Evolutionary conservation across 2,888 invertebrate genomes (phyloP).

Genomic region (Prosopocoilus inquinatus): DNA sequence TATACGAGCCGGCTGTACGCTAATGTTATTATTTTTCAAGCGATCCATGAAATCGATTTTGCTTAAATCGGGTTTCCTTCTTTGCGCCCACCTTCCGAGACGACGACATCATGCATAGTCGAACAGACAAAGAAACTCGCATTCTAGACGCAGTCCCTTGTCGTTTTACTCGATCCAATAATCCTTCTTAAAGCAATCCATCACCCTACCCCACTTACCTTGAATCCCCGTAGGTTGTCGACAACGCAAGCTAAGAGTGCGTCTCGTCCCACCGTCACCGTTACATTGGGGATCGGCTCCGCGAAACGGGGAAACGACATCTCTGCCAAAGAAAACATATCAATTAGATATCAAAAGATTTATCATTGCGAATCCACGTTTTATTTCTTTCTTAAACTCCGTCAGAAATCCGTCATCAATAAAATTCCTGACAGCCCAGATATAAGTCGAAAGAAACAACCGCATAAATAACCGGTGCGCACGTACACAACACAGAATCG

Average conservation of each 20-base stretch:
- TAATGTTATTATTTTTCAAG: conserved; percentile 47
- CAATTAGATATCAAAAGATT: background rate
- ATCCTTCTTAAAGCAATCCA: conserved; percentile 41
- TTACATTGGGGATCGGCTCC: conserved; percentile 86
- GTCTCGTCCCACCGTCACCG: conserved; percentile 83
- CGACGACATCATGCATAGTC: conserved; percentile 24
- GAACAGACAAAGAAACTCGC: conserved; percentile 44
- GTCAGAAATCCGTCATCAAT: too few relatives aligned
- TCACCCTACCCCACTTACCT: conserved; percentile 59
- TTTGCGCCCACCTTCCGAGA: background rate
- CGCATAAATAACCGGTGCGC: too few relatives aligned
- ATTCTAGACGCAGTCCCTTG: conserved; percentile 38
- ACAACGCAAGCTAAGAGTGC: conserved; percentile 86
- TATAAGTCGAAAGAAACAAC: too few relatives aligned
- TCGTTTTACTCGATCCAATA: conserved; percentile 44
- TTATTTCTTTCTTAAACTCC: too few relatives aligned
- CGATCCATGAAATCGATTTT: conserved; percentile 39
- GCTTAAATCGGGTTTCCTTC: conserved; percentile 27
- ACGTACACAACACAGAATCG: too few relatives aligned
- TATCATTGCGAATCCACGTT: too few relatives aligned
- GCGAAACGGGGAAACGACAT: conserved; percentile 73
- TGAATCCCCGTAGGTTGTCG: conserved; percentile 81
- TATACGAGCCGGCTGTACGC: conserved; percentile 40
- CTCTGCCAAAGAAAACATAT: conserved; percentile 38
- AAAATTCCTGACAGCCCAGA: too few relatives aligned